Evolutionary conservation across 1,140 invertebrate species (phyloP), one percentile per base, ranked within the genome.

Genomic region (Papilio helenus): DNA sequence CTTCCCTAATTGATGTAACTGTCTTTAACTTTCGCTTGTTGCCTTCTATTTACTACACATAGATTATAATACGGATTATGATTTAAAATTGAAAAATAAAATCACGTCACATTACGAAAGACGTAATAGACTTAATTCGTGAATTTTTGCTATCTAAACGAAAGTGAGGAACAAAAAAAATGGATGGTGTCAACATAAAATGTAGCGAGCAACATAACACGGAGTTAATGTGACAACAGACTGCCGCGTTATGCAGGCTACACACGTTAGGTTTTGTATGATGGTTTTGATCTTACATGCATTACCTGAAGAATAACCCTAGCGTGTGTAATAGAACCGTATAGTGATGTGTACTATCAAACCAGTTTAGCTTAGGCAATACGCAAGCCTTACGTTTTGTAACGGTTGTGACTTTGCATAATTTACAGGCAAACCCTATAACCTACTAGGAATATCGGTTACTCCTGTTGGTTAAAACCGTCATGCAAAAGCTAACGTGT

Each of bases 161-260:
- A 76, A 76, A 58, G 8, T 34, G 3, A 58, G 12, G 46, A 7
- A 58, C 23, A 46, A 76, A 46, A 34, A 39, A 84, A 78, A 61
- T 72, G 46, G 65, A 82, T 79, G 78, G 68, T 77, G 79, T 77
- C 65, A 29, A 68, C 26, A 34, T 65, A 71, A 80, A 79, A 79
- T 78, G 79, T 84, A 86, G 82, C 76, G 81, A 84, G 83, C 83
- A 83, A 80, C 85, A 86, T 86, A 88, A 86, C 80, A 87, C 85
- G 86, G 83, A 86, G 81, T 87, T 88, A 89, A 87, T 87, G 86
- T 83, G 86, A 86, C 87, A 84, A 81, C 81, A 87, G 79, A 80
- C 82, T 81, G 81, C 73, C 83, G 81, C 83, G 87, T 85, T 88
- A 84, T 83, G 78, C 51, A 55, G 7, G n/a, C n/a, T 8, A 55